Conservation (phyloP, 2,888 invertebrate species). For the Catocala fraxini region DNA sequence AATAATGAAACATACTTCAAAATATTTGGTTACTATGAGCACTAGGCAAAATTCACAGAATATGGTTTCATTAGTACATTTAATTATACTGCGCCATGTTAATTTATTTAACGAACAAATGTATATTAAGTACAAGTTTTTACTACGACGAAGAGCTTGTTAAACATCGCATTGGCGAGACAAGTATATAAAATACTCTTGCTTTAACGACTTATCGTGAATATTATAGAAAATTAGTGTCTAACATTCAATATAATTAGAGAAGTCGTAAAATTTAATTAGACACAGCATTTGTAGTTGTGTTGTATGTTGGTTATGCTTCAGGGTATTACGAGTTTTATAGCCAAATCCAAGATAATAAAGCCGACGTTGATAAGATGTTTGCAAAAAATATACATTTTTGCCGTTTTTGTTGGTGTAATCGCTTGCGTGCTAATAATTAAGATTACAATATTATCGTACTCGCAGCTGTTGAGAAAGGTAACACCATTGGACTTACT, state of each 20-base stretch:
- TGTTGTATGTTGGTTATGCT: too few relatives aligned
- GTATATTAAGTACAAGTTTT: constrained; percentile 16
- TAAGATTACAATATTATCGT: too few relatives aligned
- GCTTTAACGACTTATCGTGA: constrained; percentile 44
- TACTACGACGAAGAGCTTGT: constrained; percentile 20
- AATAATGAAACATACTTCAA: too few relatives aligned
- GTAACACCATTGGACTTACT: too few relatives aligned
- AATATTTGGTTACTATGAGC: neutral
- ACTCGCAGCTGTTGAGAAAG: too few relatives aligned
- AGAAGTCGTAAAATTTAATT: constrained; percentile 47
- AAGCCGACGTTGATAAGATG: too few relatives aligned
- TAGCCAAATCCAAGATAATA: too few relatives aligned
- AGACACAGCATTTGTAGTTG: constrained; percentile 29
- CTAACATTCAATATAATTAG: constrained; percentile 47
- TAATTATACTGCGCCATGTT: neutral
- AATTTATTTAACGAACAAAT: constrained; percentile 6
- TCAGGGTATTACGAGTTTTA: too few relatives aligned
- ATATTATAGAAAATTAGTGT: constrained; percentile 45
- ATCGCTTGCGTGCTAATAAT: too few relatives aligned
- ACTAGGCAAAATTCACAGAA: neutral
- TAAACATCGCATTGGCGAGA: constrained; percentile 43
- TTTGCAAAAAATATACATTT: too few relatives aligned
- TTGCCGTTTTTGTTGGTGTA: too few relatives aligned
- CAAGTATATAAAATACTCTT: constrained; percentile 43
- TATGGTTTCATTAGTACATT: constrained; percentile 1